These are phyloP conservation scores for Boloria euphrosyne DNA, from an alignment of 2,888 invertebrate genomes.

Conservation along the genomic window DNA sequence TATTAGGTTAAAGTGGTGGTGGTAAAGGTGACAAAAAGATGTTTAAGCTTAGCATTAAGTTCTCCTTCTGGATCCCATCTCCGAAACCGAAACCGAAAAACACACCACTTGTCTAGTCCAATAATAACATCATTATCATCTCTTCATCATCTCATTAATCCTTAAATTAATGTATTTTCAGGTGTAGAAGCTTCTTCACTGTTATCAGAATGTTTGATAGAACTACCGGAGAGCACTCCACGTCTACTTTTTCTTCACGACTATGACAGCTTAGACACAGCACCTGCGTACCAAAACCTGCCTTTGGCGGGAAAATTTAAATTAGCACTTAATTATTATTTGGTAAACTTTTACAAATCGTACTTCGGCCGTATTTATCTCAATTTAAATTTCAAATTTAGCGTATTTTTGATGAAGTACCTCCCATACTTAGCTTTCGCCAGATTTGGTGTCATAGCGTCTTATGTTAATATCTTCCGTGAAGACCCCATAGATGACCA, in stretches of 20 bases:
- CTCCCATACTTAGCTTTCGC: constrained; percentile 87
- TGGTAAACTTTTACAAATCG: constrained; percentile 62
- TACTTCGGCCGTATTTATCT: constrained; percentile 82
- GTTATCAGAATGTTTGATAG: constrained; percentile 52
- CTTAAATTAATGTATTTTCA: constrained; percentile 43
- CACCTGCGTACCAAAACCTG: constrained; percentile 70
- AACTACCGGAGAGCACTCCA: constrained; percentile 53
- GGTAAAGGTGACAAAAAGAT: too few relatives aligned
- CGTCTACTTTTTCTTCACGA: constrained; percentile 66
- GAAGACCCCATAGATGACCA: constrained; percentile 65
- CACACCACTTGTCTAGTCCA: too few relatives aligned
- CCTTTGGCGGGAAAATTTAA: constrained; percentile 55
- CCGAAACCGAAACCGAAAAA: too few relatives aligned
- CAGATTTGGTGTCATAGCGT: constrained; percentile 83
- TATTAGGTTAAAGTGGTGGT: too few relatives aligned
- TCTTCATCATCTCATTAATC: background rate
- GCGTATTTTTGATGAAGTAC: constrained; percentile 84
- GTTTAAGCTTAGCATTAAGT: too few relatives aligned
- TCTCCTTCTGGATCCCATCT: too few relatives aligned
- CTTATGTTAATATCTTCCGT: constrained; percentile 82
- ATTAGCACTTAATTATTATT: constrained; percentile 48
- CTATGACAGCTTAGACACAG: constrained; percentile 64
- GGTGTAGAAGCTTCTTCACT: constrained; percentile 59
- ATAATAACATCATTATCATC: too few relatives aligned
- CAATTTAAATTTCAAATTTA: constrained; percentile 82